Evolutionary conservation across 2,888 invertebrate genomes (phyloP).

Genomic region (Caenorhabditis sp.): DNA sequence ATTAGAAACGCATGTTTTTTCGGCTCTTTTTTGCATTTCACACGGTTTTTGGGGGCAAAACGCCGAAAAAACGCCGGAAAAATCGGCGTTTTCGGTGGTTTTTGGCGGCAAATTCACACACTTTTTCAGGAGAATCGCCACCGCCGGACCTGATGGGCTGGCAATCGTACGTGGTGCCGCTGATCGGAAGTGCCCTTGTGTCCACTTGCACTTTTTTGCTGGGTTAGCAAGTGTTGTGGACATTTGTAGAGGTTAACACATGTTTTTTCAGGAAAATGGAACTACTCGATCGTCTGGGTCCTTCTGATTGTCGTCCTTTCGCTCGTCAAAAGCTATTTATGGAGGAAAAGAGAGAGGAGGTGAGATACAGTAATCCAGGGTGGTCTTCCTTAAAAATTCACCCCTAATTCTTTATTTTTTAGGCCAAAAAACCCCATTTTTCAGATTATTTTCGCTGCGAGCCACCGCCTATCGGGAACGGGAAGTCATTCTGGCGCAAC

Average conservation of each 20-base stretch:
- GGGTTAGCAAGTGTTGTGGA: conserved; percentile 32
- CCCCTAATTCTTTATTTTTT: conserved; percentile 14
- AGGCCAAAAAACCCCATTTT: conserved; percentile 40
- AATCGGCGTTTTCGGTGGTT: not conserved
- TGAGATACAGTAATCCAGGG: too few species aligned
- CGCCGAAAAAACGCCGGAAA: not conserved
- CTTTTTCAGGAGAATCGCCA: conserved; percentile 24
- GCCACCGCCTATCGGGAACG: conserved; percentile 71
- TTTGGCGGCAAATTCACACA: not conserved
- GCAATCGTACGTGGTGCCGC: conserved; percentile 72
- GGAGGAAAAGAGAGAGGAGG: conserved; percentile 74
- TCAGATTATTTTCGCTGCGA: conserved; percentile 61
- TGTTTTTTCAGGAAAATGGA: conserved; percentile 45
- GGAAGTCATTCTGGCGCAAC: conserved; percentile 75
- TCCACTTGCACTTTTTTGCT: conserved; percentile 65
- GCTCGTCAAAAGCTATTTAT: conserved; percentile 75
- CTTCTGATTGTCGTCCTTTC: conserved; percentile 72
- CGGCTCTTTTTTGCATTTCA: not conserved
- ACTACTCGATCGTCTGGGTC: conserved; percentile 72
- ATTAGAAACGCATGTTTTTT: not conserved
- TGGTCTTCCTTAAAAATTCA: not conserved
- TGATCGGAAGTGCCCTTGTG: conserved; percentile 64
- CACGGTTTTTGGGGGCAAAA: not conserved
- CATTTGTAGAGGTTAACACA: not conserved
- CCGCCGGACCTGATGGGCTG: conserved; percentile 63